Evolutionary conservation across 2,113 vertebrate genomes (phyloP).

Genomic region (Spheniscus mendiculus): DNA sequence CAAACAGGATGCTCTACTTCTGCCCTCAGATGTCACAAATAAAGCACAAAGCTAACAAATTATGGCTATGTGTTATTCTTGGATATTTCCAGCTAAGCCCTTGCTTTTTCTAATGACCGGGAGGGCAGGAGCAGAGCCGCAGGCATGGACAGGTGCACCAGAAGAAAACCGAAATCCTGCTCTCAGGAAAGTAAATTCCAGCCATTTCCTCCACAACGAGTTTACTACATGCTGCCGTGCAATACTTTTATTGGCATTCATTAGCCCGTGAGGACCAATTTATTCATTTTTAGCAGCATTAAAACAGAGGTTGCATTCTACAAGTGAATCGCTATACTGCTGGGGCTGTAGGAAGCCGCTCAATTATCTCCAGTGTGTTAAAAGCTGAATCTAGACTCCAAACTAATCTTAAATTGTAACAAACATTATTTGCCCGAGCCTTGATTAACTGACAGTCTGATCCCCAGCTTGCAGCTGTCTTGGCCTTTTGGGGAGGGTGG

Average conservation of each 20-base stretch:
- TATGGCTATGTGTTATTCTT: background rate
- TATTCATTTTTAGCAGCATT: constrained; percentile 47
- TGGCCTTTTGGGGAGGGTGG: background rate
- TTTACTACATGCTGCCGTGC: background rate
- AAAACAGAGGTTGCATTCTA: constrained; percentile 43
- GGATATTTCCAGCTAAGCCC: background rate
- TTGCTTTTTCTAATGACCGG: background rate
- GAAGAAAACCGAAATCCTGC: background rate
- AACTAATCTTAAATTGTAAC: background rate
- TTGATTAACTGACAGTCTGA: background rate
- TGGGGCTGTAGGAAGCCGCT: background rate
- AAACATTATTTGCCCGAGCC: background rate
- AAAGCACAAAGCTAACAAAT: background rate
- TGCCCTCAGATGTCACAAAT: background rate
- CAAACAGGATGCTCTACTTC: background rate
- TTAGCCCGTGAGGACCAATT: constrained; percentile 52
- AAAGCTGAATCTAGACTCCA: background rate
- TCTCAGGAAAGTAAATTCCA: constrained; percentile 13
- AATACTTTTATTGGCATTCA: constrained; percentile 34
- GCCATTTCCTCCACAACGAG: background rate
- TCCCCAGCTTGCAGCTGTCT: background rate
- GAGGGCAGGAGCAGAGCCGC: background rate
- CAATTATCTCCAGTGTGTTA: constrained; percentile 28
- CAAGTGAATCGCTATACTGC: background rate
- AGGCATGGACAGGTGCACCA: background rate